phyloP scores from a whole-genome alignment of 2,888 invertebrate species.

The Andrena camellia region DNA sequence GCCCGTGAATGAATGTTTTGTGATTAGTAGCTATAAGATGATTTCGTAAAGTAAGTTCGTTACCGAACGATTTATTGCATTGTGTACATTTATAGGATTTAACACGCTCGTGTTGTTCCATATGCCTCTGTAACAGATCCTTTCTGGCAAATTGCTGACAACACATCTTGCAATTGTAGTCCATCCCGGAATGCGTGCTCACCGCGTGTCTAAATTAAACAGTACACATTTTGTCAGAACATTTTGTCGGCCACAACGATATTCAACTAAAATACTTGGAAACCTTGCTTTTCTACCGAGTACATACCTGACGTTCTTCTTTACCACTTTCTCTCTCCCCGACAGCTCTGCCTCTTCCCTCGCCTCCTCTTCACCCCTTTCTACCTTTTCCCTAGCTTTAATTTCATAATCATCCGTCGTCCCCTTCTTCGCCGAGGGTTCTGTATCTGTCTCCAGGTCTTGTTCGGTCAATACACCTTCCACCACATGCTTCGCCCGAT shows the following conservation, averaged over 20 bases:
- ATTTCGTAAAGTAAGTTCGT: conserved; percentile 82
- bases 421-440: conserved; percentile 40
- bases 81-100: conserved; percentile 81
- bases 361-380: conserved; percentile 33
- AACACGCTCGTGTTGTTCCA: conserved; percentile 73
- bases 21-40: conserved; percentile 83
- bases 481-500: conserved; percentile 79
- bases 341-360: conserved; percentile 21
- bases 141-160: conserved; percentile 76
- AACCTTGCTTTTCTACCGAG: conserved; percentile 12
- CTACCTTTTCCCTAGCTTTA: conserved; percentile 7
- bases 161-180: conserved; percentile 79
- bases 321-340: conserved; percentile 17
- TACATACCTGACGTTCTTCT: conserved; percentile 37
- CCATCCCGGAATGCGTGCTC: conserved; percentile 71
- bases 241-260: not conserved
- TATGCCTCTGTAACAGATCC: conserved; percentile 77
- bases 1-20: conserved; percentile 79
- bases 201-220: conserved; percentile 63
- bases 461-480: conserved; percentile 80
- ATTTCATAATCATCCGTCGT: conserved; percentile 20
- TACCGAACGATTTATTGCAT: conserved; percentile 81
- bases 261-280: not conserved
- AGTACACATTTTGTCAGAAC: conserved; percentile 17
- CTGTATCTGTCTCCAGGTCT: conserved; percentile 74